Evolutionary conservation across 2,888 invertebrate genomes (phyloP).

Genomic region (Ornithoptera priamus): DNA sequence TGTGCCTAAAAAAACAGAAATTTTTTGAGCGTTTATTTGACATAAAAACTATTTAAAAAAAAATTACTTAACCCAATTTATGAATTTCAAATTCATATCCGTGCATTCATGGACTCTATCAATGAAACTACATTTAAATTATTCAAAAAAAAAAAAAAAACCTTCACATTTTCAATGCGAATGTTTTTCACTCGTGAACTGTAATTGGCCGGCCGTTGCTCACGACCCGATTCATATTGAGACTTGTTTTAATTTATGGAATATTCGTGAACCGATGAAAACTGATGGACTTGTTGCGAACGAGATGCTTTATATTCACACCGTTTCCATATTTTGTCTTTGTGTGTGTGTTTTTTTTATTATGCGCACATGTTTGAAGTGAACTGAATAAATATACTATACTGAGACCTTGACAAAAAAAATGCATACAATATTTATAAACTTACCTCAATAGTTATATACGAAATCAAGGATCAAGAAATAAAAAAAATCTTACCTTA

Average conservation of each 20-base stretch:
- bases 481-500: too few species aligned
- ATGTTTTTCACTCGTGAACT: slow-evolving; percentile 21
- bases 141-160: slow-evolving; percentile 22
- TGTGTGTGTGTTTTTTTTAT: not conserved
- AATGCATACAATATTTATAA: not conserved
- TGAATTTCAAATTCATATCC: slow-evolving; percentile 14
- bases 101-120: slow-evolving; percentile 5
- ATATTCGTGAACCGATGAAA: slow-evolving; percentile 27
- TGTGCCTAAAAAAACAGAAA: too few species aligned
- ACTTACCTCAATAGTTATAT: not conserved
- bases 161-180: slow-evolving; percentile 16
- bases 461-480: too few species aligned
- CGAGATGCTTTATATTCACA: slow-evolving; percentile 1
- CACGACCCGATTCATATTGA: slow-evolving; percentile 26
- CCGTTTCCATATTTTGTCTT: slow-evolving; percentile 10
- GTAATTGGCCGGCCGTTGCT: slow-evolving; percentile 26
- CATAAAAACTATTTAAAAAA: not conserved
- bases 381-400: not conserved
- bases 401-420: not conserved
- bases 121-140: slow-evolving; percentile 12
- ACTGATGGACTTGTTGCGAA: slow-evolving; percentile 23
- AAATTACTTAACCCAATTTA: slow-evolving; percentile 1
- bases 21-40: not conserved
- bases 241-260: slow-evolving; percentile 30
- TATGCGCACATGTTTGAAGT: not conserved